Base-by-base conservation (phyloP, 2,888 invertebrate species). In the Latrodectus hesperus region DNA sequence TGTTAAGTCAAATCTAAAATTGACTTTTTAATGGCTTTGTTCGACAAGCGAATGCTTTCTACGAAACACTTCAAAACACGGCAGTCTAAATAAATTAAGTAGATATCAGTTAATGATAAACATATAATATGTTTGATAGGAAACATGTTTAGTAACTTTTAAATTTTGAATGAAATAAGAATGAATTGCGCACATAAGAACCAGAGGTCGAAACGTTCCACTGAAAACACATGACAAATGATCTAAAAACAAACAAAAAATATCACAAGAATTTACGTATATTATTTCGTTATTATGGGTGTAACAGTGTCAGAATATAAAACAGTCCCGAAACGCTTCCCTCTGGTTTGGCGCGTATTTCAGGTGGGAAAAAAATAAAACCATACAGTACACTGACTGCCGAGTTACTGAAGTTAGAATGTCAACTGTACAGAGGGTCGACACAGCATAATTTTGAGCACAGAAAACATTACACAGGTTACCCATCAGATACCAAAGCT, bases 401-500 rank as follows among this genome's bases (percentile, higher is more conserved):
- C 86, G 86, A 72, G 86, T 86, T 81, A 70, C 12, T 65, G 52
- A 52, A 64, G 70, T 74, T 17, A 68, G 17, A 52, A 67, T 52
- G 53, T 75, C 82, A 65, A 77, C 87, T 88, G 82, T 88, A 83
- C 87, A 88, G 73, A 83, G 67, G 70, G 80, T 74, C 77, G 73
- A 83, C 73, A 84, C 76, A 85, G 60, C n/a, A n/a, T 76, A 85
- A 55, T 86, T 60, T 88, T 88, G 87, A 88, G 87, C 87, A 88
- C 87, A 88, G 74, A 78, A 67, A 88, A 82, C 77, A 75, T 75
- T 74, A 81, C 78, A 85, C 87, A 88, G 68, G 73, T 77, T 81
- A 78, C 74, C 82, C 87, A 78, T 88, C 73, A 78, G 38, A 38
- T 88, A 88, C 87, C 82, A 88, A 88, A 88, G 87, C 87, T 82